Evolutionary conservation across 2,797 vertebrate species (phyloP).

Genomic region (Pseudopleuronectes americanus): DNA sequence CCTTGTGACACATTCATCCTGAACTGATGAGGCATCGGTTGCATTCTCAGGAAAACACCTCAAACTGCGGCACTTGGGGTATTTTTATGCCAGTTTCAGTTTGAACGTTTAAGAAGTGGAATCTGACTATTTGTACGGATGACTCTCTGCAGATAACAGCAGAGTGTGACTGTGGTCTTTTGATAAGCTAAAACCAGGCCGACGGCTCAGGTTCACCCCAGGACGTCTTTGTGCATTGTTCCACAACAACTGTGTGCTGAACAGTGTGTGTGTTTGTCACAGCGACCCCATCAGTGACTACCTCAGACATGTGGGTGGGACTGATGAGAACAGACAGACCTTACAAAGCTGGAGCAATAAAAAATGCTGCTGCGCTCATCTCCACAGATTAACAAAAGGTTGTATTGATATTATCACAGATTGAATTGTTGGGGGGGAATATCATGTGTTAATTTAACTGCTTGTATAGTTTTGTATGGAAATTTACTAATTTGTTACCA

Average conservation of each 20-base stretch:
- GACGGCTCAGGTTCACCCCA: background rate
- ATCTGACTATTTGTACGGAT: background rate
- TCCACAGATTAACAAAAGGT: background rate
- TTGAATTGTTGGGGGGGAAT: conserved; percentile 8
- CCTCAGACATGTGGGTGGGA: conserved; percentile 40
- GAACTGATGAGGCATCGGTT: background rate
- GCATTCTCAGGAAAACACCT: conserved; percentile 49
- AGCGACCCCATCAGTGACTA: conserved; percentile 30
- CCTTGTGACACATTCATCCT: conserved; percentile 71
- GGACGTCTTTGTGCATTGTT: too few relatives aligned
- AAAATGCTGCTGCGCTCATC: conserved; percentile 25
- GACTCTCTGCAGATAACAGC: conserved; percentile 20
- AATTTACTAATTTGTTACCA: conserved; percentile 40
- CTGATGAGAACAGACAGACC: conserved; percentile 8
- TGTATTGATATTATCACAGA: conserved; percentile 24
- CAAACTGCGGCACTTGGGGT: background rate
- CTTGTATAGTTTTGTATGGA: conserved; percentile 72
- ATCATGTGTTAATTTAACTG: conserved; percentile 63
- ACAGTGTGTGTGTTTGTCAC: too few relatives aligned
- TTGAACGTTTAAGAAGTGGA: too few relatives aligned
- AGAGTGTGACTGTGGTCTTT: background rate
- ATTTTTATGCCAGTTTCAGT: background rate
- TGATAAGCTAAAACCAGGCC: too few relatives aligned
- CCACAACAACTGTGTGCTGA: background rate
- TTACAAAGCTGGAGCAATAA: conserved; percentile 19